Evolutionary conservation across 2,888 invertebrate species (phyloP).

Genomic region (Eulithis testata): DNA sequence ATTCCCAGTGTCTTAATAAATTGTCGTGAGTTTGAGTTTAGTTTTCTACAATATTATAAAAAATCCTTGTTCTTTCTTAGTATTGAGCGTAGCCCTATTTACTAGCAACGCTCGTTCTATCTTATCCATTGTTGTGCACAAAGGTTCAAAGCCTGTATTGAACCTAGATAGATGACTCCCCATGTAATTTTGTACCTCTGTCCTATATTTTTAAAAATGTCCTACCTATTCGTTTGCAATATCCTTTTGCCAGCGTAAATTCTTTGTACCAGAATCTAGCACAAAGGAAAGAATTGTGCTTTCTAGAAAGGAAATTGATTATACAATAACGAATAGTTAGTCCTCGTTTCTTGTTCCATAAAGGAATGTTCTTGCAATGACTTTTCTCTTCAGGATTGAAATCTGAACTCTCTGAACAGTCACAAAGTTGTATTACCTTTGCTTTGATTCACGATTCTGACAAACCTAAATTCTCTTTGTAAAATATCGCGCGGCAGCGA

Average conservation of each 20-base stretch:
- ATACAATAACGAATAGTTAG: conserved; percentile 6
- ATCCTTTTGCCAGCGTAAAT: conserved; percentile 20
- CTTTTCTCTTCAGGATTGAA: neutral
- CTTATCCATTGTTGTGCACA: conserved; percentile 48
- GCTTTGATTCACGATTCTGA: too few species aligned
- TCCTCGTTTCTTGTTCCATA: conserved; percentile 7
- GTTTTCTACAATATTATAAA: neutral
- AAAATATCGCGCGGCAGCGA: too few species aligned
- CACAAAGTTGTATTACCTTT: too few species aligned
- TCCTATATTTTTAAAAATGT: conserved; percentile 29
- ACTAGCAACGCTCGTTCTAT: conserved; percentile 7
- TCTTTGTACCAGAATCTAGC: conserved; percentile 23
- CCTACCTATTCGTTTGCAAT: conserved; percentile 27
- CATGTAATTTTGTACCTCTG: conserved; percentile 35
- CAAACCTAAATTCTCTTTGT: too few species aligned
- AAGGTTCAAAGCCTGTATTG: conserved; percentile 45
- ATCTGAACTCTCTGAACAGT: too few species aligned
- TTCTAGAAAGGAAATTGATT: conserved; percentile 3
- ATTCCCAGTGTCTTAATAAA: too few species aligned
- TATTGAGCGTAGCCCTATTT: neutral
- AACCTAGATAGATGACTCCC: conserved; percentile 43
- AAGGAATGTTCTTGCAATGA: neutral
- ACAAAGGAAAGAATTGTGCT: conserved; percentile 25
- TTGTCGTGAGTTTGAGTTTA: neutral
- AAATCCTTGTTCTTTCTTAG: neutral